Percentiles rank a stretch among this genome's conserved stretches.
Conservation (phyloP, 2,797 vertebrate genomes). For the Cephalopachus bancanus region DNA sequence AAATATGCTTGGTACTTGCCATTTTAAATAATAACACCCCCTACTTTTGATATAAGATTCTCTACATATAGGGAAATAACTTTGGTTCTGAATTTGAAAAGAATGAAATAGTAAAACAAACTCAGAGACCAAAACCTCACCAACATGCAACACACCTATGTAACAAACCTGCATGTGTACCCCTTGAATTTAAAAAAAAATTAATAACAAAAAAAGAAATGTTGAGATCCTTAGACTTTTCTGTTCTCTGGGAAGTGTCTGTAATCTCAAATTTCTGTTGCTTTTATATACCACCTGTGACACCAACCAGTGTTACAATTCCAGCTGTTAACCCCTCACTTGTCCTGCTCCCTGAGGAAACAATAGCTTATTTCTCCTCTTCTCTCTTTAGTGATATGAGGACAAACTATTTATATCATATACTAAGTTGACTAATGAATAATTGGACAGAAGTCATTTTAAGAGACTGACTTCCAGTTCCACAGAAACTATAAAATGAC, state of each 20-base stretch:
- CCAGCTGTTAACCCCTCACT: background rate
- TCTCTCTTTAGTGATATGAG: background rate
- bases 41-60: constrained; percentile 2
- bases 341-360: background rate
- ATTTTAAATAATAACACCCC: constrained; percentile 1
- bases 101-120: background rate
- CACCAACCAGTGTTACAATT: background rate
- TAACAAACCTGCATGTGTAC: no score
- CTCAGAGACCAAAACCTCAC: background rate
- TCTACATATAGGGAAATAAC: background rate
- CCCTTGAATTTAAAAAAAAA: no score
- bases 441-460: background rate
- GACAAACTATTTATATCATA: no score
- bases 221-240: background rate
- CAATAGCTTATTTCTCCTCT: background rate
- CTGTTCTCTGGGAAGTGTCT: background rate
- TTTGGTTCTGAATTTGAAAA: background rate
- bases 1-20: background rate
- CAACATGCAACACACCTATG: no score
- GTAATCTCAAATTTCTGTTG: background rate
- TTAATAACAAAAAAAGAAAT: background rate
- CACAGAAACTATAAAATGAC: background rate
- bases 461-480: background rate
- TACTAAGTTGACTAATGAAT: background rate
- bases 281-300: background rate